Base-by-base conservation (phyloP, 2,888 invertebrate species). In the Selenia dentaria region DNA sequence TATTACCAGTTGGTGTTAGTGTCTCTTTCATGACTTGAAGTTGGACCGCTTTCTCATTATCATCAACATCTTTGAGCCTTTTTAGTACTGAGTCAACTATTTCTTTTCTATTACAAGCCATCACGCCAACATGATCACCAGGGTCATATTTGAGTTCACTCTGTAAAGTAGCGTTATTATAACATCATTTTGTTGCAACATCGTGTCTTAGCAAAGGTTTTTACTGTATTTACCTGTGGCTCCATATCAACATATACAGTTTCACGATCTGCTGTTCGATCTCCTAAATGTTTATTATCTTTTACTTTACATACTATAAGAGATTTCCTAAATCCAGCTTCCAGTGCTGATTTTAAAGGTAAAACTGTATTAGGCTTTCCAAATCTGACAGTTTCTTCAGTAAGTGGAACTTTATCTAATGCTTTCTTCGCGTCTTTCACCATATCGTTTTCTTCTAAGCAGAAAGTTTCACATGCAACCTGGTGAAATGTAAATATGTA, bases 111-210 rank as follows among this genome's bases (percentile, higher is more conserved):
- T 98, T 98, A 56, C 94, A 93, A 0, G 98, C 95, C 77, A 96
- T 95, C n/a, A 98, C 94, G 2, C 97, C 98, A 8, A 98, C 93
- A 74, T 98, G 98, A 81, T 98, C 98, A 0, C 98, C 98, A 0
- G 98, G 97, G 20, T 94, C 94, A 70, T 98, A 98, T 20, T 91
- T 81, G 11, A 95, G 70, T 62, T 93, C 92, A 57, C 53, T 59
- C 91, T 91, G 57, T 31, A 73, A 74, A 29, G n/a, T n/a, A n/a
- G n/a, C n/a, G n/a, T n/a, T 37, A 18, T 18, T 2, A 18, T 26
- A 61, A 53, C n/a, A 26, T 18, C 1, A 18, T 18, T 18, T 18
- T 18, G n/a, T n/a, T n/a, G n/a, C n/a, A n/a, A n/a, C n/a, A n/a
- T n/a, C n/a, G n/a, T 16, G 16, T 16, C 4, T 16, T 16, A 16